These are phyloP conservation scores for Lineus longissimus DNA, from an alignment of 1,140 invertebrate genomes.

Conservation along the genomic window DNA sequence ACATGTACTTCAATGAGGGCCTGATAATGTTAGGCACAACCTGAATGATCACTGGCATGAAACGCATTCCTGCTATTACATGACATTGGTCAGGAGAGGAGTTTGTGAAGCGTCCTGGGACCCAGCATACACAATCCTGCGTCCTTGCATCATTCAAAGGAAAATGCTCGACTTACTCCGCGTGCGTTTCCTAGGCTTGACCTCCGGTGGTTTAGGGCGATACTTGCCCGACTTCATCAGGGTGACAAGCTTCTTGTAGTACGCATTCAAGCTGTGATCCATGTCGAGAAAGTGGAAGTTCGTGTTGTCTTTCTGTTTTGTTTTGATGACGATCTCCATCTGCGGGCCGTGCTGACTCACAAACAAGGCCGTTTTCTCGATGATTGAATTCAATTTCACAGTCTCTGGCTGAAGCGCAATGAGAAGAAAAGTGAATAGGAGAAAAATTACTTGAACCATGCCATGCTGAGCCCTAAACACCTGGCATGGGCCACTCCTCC, in stretches of 20 bases:
- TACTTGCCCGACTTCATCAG: conserved; percentile 61
- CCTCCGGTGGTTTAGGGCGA: conserved; percentile 34
- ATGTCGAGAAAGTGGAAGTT: conserved; percentile 92
- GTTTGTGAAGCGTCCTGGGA: no score
- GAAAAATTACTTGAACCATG: conserved; percentile 9
- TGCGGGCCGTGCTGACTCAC: conserved; percentile 88
- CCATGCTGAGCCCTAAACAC: no score
- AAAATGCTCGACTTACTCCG: no score
- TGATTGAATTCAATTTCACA: conserved; percentile 86
- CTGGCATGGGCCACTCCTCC: no score
- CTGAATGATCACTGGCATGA: no score
- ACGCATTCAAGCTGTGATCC: conserved; percentile 77
- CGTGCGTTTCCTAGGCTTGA: conserved; percentile 16
- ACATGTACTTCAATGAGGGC: no score
- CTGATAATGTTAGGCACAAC: no score
- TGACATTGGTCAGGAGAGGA: no score
- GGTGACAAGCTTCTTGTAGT: conserved; percentile 75
- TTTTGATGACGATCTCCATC: conserved; percentile 97
- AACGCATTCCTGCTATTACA: no score
- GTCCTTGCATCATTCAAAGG: no score
- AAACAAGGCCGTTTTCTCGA: conserved; percentile 94
- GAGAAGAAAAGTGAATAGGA: conserved; percentile 19
- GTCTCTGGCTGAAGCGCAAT: conserved; percentile 77
- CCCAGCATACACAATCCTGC: no score
- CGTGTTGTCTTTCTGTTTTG: conserved; percentile 89